A percentile compares a stretch with the other conserved stretches of the same genome.
These are phyloP conservation scores for Eleutherodactylus coqui DNA, from an alignment of 2,797 vertebrate species.

Conservation along the genomic window DNA sequence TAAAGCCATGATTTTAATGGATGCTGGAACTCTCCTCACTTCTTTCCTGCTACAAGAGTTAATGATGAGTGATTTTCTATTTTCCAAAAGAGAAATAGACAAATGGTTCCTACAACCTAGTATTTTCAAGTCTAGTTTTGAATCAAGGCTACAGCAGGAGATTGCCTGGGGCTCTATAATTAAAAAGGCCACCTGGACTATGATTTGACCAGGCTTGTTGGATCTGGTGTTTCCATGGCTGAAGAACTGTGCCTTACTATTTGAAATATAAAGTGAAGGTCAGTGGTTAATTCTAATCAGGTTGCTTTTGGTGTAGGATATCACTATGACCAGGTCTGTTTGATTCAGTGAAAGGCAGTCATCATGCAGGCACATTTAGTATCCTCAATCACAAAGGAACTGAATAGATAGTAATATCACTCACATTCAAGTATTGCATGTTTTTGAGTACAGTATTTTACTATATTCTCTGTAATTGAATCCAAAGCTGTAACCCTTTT, in stretches of 20 bases:
- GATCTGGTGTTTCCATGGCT: not conserved
- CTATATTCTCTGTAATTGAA: not conserved
- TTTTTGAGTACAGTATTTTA: not conserved
- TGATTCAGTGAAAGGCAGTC: not conserved
- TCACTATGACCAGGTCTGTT: not conserved
- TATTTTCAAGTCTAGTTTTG: not conserved
- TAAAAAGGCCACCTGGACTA: not conserved
- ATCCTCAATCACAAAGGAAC: too few relatives aligned
- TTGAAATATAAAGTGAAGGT: not conserved
- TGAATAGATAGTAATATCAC: too few relatives aligned
- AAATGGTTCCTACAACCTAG: not conserved
- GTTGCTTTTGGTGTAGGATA: not conserved
- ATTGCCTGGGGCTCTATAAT: not conserved
- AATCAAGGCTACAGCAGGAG: not conserved
- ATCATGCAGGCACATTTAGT: not conserved
- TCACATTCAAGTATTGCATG: not conserved
- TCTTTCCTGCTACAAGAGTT: too few relatives aligned
- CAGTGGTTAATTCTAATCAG: not conserved
- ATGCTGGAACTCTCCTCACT: too few relatives aligned
- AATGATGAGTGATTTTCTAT: too few relatives aligned
- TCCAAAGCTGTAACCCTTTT: not conserved
- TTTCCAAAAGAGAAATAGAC: not conserved
- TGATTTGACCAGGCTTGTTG: not conserved
- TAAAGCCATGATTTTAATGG: too few relatives aligned
- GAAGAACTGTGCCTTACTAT: not conserved